Evolutionary conservation across 2,113 vertebrate genomes (phyloP), one percentile per base, ranked within the genome.

Genomic region (Eurystomus gularis): DNA sequence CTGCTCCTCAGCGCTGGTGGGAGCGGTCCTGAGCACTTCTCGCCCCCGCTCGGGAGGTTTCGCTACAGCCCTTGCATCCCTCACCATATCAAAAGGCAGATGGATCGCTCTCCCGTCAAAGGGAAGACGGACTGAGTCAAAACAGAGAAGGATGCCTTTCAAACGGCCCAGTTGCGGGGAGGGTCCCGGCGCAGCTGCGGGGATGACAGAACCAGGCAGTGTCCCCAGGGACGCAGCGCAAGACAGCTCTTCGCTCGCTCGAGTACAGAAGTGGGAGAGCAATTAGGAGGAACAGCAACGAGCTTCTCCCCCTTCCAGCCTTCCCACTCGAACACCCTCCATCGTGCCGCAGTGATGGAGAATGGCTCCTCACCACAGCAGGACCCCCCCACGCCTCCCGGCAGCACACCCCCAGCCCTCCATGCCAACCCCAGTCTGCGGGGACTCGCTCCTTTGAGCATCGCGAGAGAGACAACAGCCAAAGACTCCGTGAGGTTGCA

Each of bases 251-350:
- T 61, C 3, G 10, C 65, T 79, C 46, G 1, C 65, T 86, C 7
- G 3, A 66, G 91, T 90, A 88, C 96, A 94, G 70, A 78, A 91
- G 96, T 94, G 94, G 94, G 95, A 96, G 94, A 96, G 88, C 86
- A 95, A 94, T 95, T 86, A 95, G 72, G 86, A 93, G 72, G 94
- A 92, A 80, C 80, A 76, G 86, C 78, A 71, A 60, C 0, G 33
- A 90, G 93, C 84, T 71, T 58, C 95, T 71, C 83, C 79, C 86
- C 82, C 84, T 69, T 31, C 26, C 86, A 93, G 84, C 35, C 96
- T 88, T 44, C 95, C 86, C 94, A 94, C 85, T 84, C 91, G 8
- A 31, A 26, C 75, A n/a, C 73, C 76, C 48, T 26, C 49, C 60
- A 0, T 0, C 2, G 10, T 31, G 75, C 78, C 0, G 73, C 94